These are phyloP conservation scores for Ceratosolen fusciceps DNA, from an alignment of 1,140 invertebrate genomes.

Conservation along the genomic window DNA sequence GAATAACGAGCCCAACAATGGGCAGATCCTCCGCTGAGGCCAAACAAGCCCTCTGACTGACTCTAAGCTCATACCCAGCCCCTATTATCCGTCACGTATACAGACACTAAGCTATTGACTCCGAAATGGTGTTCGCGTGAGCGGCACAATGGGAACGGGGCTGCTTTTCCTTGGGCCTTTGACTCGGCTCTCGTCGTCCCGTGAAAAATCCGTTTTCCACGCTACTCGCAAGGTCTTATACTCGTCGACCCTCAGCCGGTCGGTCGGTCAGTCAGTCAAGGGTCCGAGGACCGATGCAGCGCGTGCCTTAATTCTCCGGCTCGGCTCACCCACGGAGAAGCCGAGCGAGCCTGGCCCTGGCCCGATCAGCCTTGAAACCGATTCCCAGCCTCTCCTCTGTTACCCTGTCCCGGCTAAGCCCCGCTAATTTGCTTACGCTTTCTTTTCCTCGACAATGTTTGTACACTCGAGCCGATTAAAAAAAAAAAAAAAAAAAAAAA, in stretches of 20 bases:
- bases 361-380: neutral
- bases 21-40: neutral
- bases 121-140: constrained; percentile 11
- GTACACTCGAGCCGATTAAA: neutral
- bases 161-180: constrained; percentile 30
- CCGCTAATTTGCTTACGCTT: neutral
- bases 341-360: neutral
- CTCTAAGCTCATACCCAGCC: constrained; percentile 12
- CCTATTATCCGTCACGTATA: constrained; percentile 24
- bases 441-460: neutral
- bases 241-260: constrained; percentile 12
- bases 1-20: constrained; percentile 2
- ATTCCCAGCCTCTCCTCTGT: too few species aligned
- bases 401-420: neutral
- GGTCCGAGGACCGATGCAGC: constrained; percentile 10
- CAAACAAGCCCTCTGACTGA: constrained; percentile 4
- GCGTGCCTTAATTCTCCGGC: constrained; percentile 36
- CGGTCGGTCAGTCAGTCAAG: constrained; percentile 34
- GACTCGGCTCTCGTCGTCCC: neutral
- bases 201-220: constrained; percentile 35
- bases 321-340: constrained; percentile 24
- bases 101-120: constrained; percentile 27
- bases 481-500: too few species aligned
- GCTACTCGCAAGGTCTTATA: neutral
- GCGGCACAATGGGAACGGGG: constrained; percentile 13